A percentile compares a stretch with the other conserved stretches of the same genome.
Evolutionary conservation across 2,113 vertebrate species (phyloP).

Genomic region (Philantomba maxwellii): DNA sequence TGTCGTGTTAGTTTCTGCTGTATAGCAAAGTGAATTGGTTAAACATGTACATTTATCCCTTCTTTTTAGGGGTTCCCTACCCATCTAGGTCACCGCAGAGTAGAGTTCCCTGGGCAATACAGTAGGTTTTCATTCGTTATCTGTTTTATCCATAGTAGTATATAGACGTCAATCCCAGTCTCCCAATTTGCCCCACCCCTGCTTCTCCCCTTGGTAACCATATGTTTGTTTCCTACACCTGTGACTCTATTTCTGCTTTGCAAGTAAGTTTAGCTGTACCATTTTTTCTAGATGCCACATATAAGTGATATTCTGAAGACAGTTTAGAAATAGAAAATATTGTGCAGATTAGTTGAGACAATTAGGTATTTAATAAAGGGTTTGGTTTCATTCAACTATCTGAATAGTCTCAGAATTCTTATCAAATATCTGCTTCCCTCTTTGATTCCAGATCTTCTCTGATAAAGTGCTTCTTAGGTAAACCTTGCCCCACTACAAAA

Average conservation of each 20-base stretch:
- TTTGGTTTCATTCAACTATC: not conserved
- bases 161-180: not conserved
- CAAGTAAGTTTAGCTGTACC: not conserved
- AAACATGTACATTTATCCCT: not conserved
- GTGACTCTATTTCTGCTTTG: not conserved
- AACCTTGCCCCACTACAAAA: not conserved
- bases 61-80: not conserved
- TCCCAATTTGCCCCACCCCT: not conserved
- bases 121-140: not conserved
- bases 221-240: not conserved
- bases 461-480: not conserved
- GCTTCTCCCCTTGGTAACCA: not conserved
- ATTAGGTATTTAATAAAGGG: not conserved
- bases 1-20: not conserved
- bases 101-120: not conserved
- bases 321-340: not conserved
- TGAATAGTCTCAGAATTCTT: slow-evolving; percentile 19
- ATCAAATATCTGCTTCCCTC: not conserved
- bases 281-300: not conserved
- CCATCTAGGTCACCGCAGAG: not conserved
- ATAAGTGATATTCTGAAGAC: not conserved
- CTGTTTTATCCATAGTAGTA: not conserved
- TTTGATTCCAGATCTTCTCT: not conserved
- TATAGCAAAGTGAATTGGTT: not conserved
- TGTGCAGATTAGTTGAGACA: not conserved